Percentiles rank a stretch among this genome's conserved stretches.
Conservation (phyloP, 2,888 invertebrate genomes). For the Atethmia centrago region DNA sequence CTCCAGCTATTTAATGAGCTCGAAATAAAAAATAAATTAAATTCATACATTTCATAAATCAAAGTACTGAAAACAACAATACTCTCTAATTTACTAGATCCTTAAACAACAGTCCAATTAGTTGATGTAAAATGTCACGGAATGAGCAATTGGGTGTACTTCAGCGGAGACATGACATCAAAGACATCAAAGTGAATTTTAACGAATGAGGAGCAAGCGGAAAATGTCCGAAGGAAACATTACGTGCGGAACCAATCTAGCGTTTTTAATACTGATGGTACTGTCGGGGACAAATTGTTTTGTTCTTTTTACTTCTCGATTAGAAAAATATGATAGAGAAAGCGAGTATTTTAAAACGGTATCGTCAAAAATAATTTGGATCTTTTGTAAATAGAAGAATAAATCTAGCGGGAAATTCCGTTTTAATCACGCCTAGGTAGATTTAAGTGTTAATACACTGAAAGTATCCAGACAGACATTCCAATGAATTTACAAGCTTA, state of each 20-base stretch:
- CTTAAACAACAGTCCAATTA: constrained; percentile 58
- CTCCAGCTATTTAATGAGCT: neutral
- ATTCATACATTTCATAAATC: neutral
- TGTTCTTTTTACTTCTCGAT: neutral
- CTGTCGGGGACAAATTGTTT: constrained; percentile 21
- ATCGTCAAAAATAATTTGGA: neutral
- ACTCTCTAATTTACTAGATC: constrained; percentile 30
- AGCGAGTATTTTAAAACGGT: neutral
- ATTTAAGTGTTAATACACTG: neutral
- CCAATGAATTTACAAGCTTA: neutral
- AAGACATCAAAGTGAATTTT: constrained; percentile 64
- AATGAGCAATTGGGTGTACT: constrained; percentile 61
- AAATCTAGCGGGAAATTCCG: no score
- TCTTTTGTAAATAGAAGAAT: no score
- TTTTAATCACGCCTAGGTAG: no score
- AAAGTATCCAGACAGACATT: neutral
- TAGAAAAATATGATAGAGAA: neutral
- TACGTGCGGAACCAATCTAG: constrained; percentile 25
- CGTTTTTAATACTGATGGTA: constrained; percentile 40
- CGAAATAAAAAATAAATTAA: neutral
- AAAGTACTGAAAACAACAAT: constrained; percentile 43
- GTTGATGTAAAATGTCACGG: constrained; percentile 55
- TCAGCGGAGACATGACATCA: constrained; percentile 57
- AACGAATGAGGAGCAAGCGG: constrained; percentile 60
- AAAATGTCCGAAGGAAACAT: constrained; percentile 46